Evolutionary conservation across 2,113 vertebrate genomes (phyloP), one percentile per base, ranked within the genome.

Genomic region (Mixornis gularis): DNA sequence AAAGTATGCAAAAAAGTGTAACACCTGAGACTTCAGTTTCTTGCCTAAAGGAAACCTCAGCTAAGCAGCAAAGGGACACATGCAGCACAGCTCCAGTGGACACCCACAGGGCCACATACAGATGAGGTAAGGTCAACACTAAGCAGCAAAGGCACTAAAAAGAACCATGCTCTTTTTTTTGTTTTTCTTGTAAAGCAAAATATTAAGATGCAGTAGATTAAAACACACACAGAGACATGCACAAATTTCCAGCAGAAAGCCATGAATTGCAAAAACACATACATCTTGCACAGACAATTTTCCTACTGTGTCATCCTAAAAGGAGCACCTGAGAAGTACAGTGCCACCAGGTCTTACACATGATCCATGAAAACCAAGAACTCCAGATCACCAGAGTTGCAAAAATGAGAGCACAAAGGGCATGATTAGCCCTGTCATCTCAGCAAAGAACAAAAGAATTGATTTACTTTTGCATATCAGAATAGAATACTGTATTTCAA

Each of bases 121-220:
- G 22, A 40, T 32, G 22, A 69, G 17, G 36, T 12, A 73, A 81
- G 15, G 17, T 19, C 49, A 77, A 80, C 15, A 48, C 14, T 9
- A 48, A 65, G 34, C 49, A 85, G 32, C 25, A 85, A 62, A 53
- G 43, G 20, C n/a, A 52, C 5, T 3, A 3, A 20, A 17, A 79
- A 1, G 4, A 79, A 34, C 5, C 5, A 29, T 0, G 2, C 1
- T 22, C 27, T 62, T 58, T 36, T 9, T 24, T 34, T 29, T 8
- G 27, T 34, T 30, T 55, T 13, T 2, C 29, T 22, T 12, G 7
- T n/a, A 49, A 51, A 38, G 16, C 15, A 63, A 53, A 79, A 73
- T 52, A 32, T 21, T 17, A 19, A n/a, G 36, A 72, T 5, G 3
- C 16, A 60, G 21, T 51, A 76, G 30, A 36, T 25, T n/a, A 53